Evolutionary conservation across 2,888 invertebrate species (phyloP), one percentile per base, ranked within the genome.

Genomic region (Molorchus minor): DNA sequence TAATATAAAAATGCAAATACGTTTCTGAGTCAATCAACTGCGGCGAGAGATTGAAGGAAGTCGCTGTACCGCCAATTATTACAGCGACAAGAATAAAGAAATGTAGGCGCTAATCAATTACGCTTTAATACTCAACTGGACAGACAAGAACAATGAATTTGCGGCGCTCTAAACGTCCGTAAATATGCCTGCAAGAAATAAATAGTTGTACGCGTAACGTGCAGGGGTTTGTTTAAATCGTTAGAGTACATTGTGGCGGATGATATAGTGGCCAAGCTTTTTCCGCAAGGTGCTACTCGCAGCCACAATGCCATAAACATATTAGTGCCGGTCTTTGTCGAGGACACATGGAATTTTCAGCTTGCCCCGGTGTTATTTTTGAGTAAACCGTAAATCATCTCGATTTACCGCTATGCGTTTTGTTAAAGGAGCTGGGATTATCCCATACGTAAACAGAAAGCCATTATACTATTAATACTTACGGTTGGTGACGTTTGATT

Each of bases 261-360:
- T 80, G 79, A 80, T 79, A 77, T 78, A 80, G n/a, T 78, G 74
- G 76, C 76, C 77, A 74, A 75, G 74, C 77, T 78, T 78, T 77
- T 79, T 76, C 73, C 70, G 76, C 77, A 77, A 78, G 77, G 76
- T 78, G 79, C 78, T 77, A 77, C 77, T 75, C 74, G 71, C 68
- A 71, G 72, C 71, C 73, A 78, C 76, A 77, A 78, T 76, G 72
- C 74, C 72, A 74, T 77, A 76, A n/a, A 79, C 77, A 75, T 77
- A 78, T 79, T 76, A 76, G 75, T 77, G 76, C 75, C 77, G 77
- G 75, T 77, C 77, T 79, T 78, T 78, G 75, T 78, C 65, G 67
- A 65, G 69, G 71, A 71, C 71, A 72, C 71, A 70, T 69, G 73
- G 74, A 73, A 75, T 74, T 74, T 75, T 73, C 71, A 69, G 65